phyloP scores from a whole-genome alignment of 2,888 invertebrate genomes.

The Eupithecia centaureata region DNA sequence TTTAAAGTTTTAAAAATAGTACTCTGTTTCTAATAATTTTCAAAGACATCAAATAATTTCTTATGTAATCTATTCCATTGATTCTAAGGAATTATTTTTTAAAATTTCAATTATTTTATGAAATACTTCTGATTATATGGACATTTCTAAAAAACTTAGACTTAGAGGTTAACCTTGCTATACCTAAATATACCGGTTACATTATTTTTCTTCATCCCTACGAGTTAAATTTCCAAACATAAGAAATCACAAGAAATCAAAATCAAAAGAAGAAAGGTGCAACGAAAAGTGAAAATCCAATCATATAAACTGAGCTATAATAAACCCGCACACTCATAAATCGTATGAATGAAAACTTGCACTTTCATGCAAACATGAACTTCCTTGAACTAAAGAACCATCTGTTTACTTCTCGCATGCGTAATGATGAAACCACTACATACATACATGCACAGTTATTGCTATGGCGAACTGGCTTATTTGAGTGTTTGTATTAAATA shows the following conservation, averaged over 20 bases:
- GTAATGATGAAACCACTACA: background rate
- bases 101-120: background rate
- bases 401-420: constrained; percentile 2
- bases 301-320: background rate
- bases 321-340: background rate
- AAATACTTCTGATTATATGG: too few species aligned
- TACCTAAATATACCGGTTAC: background rate
- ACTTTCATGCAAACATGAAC: constrained; percentile 13
- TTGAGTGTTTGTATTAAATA: too few species aligned
- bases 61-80: too few species aligned
- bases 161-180: background rate
- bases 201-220: background rate
- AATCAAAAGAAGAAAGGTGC: background rate
- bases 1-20: background rate
- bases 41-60: too few species aligned
- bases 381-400: constrained; percentile 2
- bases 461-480: too few species aligned
- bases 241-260: too few species aligned
- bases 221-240: background rate
- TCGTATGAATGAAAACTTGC: constrained; percentile 8
- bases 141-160: background rate
- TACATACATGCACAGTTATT: background rate
- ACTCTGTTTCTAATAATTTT: background rate
- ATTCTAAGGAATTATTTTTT: background rate
- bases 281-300: background rate